These are phyloP conservation scores for Triplophysa bombifrons DNA, from an alignment of 2,797 vertebrate genomes.

Conservation along the genomic window DNA sequence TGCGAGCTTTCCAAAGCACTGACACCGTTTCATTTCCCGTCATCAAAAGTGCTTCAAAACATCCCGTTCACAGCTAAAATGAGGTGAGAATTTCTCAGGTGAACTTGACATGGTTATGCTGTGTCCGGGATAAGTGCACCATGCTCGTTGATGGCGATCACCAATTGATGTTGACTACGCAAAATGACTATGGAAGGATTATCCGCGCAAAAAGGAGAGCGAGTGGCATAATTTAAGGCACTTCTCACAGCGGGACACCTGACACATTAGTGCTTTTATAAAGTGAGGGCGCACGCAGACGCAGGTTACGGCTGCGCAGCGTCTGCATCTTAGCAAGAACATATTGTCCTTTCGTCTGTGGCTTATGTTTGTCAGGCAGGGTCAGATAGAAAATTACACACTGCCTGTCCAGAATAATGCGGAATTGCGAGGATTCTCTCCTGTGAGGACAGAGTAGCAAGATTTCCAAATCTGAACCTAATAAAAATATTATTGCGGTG, in stretches of 20 bases:
- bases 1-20: constrained; percentile 5
- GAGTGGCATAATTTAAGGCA: constrained; percentile 4
- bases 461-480: no score
- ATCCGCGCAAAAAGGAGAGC: constrained; percentile 9
- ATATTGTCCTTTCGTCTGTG: not conserved
- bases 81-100: constrained; percentile 9
- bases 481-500: no score
- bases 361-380: no score
- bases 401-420: no score
- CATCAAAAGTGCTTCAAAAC: constrained; percentile 22
- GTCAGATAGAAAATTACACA: no score
- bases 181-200: constrained; percentile 13
- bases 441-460: no score
- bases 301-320: not conserved
- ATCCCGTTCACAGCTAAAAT: constrained; percentile 2
- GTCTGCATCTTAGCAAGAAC: no score
- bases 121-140: constrained; percentile 35
- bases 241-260: constrained; percentile 24
- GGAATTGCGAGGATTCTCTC: no score
- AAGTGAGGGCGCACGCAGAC: not conserved
- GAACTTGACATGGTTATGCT: constrained; percentile 22
- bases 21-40: constrained; percentile 29
- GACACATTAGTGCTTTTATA: constrained; percentile 6
- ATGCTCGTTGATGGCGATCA: constrained; percentile 10
- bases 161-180: constrained; percentile 25